Percentiles rank a stretch among this genome's conserved stretches.
Conservation (phyloP, 2,797 vertebrate genomes). For the Clarias pachynema region DNA sequence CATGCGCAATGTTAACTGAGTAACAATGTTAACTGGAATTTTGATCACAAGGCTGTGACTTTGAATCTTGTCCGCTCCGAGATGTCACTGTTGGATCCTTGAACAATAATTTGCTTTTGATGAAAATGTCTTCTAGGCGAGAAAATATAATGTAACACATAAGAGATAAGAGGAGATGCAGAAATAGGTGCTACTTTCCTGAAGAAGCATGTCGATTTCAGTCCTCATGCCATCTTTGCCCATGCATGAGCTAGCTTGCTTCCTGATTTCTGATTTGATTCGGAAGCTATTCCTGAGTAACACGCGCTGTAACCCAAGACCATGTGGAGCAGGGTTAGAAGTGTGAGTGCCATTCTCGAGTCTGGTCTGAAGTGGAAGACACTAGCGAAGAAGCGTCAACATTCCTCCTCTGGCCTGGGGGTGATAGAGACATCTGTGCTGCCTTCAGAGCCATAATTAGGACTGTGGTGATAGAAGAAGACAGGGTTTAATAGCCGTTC, state of each 20-base stretch:
- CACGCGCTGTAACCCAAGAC: not conserved
- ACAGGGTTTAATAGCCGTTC: constrained; percentile 35
- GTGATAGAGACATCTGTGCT: constrained; percentile 25
- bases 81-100: not conserved
- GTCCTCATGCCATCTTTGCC: constrained; percentile 28
- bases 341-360: constrained; percentile 47
- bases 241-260: constrained; percentile 9
- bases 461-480: constrained; percentile 18
- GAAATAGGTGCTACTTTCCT: not conserved
- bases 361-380: constrained; percentile 33
- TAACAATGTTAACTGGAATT: not conserved
- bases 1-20: not conserved
- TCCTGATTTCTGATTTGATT: constrained; percentile 28
- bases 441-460: constrained; percentile 46
- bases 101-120: not conserved
- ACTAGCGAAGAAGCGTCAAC: constrained; percentile 7
- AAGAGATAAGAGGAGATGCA: not conserved
- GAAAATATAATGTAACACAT: not conserved
- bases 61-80: not conserved
- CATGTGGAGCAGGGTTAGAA: constrained; percentile 2
- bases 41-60: not conserved
- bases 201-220: constrained; percentile 14
- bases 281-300: constrained; percentile 33
- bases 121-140: not conserved
- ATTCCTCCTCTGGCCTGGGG: not conserved